Evolutionary conservation across 2,113 vertebrate species (phyloP).

Genomic region (Donacobius atricapilla): DNA sequence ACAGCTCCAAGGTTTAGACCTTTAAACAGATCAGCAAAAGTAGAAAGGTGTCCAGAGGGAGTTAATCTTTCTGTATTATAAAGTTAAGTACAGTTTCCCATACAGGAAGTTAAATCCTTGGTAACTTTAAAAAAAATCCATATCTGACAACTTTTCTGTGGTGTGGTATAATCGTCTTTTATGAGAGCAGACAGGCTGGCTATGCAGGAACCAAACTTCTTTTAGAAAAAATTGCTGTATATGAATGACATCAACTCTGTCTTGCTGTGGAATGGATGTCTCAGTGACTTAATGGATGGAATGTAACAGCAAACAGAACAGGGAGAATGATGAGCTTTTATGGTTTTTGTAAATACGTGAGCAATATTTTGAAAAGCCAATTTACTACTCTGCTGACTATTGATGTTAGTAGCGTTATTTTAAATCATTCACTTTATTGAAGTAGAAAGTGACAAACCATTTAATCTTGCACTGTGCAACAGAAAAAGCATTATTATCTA

Average conservation of each 20-base stretch:
- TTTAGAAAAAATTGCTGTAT: background rate
- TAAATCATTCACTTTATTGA: background rate
- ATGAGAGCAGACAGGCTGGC: fast-evolving
- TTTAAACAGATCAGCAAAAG: background rate
- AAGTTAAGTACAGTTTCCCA: background rate
- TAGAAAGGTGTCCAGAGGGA: background rate
- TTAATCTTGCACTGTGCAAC: background rate
- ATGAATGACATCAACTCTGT: background rate
- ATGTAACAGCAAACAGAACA: background rate
- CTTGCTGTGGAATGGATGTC: background rate
- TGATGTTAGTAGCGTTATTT: background rate
- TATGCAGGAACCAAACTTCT: background rate
- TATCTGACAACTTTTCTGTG: background rate
- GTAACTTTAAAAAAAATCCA: background rate
- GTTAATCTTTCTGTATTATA: background rate
- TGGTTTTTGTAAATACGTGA: background rate
- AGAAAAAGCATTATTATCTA: background rate
- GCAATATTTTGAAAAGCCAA: background rate
- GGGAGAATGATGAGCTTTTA: background rate
- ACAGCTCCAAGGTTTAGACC: background rate
- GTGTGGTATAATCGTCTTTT: background rate
- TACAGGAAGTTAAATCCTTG: background rate
- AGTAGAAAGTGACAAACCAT: background rate
- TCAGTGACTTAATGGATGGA: background rate
- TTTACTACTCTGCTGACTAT: background rate